A percentile compares a stretch with the other conserved stretches of the same genome.
Evolutionary conservation across 2,888 invertebrate species (phyloP).

Genomic region (Tetropium fuscum): DNA sequence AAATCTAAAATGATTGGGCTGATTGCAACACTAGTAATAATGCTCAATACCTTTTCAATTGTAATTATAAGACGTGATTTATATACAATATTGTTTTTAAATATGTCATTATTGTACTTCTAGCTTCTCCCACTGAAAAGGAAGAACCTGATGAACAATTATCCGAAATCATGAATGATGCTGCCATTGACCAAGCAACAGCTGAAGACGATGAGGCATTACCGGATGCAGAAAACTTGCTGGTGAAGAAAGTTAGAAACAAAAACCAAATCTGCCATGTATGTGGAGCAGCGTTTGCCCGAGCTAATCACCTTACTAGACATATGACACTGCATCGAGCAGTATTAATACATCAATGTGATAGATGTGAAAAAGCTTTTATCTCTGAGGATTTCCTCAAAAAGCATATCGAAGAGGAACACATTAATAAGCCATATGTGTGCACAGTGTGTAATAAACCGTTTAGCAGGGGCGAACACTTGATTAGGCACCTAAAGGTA

Average conservation of each 20-base stretch:
- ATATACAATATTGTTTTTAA: too few species aligned
- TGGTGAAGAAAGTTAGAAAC: constrained; percentile 41
- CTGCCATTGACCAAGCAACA: constrained; percentile 14
- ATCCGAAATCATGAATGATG: constrained; percentile 6
- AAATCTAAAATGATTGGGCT: too few species aligned
- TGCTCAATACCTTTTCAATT: too few species aligned
- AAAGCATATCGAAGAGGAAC: constrained; percentile 63
- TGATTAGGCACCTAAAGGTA: constrained; percentile 64
- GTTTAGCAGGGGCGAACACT: constrained; percentile 64
- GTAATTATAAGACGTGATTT: too few species aligned
- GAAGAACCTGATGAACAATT: background rate
- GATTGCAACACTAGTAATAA: too few species aligned
- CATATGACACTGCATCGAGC: constrained; percentile 65
- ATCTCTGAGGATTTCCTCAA: constrained; percentile 60
- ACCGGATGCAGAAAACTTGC: constrained; percentile 37
- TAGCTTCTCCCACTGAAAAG: background rate
- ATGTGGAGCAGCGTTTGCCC: constrained; percentile 60
- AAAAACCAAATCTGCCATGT: constrained; percentile 63
- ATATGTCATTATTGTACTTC: too few species aligned
- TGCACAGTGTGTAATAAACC: constrained; percentile 64
- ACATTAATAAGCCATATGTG: constrained; percentile 64
- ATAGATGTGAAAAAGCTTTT: constrained; percentile 63
- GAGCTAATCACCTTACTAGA: constrained; percentile 63
- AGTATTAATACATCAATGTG: constrained; percentile 62
- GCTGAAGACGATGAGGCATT: constrained; percentile 35